Conservation (phyloP, 1,140 invertebrate genomes). For the Helicoverpa zea region DNA sequence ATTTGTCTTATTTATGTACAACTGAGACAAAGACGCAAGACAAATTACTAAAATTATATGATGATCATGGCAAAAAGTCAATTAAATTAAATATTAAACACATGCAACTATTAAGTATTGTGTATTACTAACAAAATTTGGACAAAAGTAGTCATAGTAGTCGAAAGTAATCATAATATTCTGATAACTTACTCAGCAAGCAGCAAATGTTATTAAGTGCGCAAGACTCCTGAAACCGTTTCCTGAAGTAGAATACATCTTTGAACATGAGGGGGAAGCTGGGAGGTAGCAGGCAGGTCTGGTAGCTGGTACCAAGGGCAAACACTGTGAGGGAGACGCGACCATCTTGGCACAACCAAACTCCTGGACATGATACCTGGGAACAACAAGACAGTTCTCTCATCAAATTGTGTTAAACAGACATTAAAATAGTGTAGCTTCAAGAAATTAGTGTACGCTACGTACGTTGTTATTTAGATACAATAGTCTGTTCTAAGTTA, state of each 20-base stretch:
- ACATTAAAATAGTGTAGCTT: too few relatives aligned
- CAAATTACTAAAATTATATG: too few relatives aligned
- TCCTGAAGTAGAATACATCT: slow-evolving; percentile 89
- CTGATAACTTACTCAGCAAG: slow-evolving; percentile 73
- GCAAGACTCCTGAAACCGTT: slow-evolving; percentile 87
- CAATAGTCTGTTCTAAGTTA: too few relatives aligned
- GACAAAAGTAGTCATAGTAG: too few relatives aligned
- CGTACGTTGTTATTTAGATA: too few relatives aligned
- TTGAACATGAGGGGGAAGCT: slow-evolving; percentile 89
- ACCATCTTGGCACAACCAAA: slow-evolving; percentile 91
- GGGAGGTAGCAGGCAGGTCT: slow-evolving; percentile 88
- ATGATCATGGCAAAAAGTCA: too few relatives aligned
- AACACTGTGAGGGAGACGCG: slow-evolving; percentile 88
- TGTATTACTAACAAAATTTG: too few relatives aligned
- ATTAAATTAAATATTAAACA: too few relatives aligned
- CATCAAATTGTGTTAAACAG: not conserved
- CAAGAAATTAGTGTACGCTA: not conserved
- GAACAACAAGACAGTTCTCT: slow-evolving; percentile 53
- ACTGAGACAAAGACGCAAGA: too few relatives aligned
- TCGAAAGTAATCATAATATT: too few relatives aligned
- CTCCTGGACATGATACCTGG: slow-evolving; percentile 91
- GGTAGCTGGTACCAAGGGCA: slow-evolving; percentile 87
- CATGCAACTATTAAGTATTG: not conserved
- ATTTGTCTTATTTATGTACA: not conserved
- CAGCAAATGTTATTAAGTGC: slow-evolving; percentile 81